Conservation (phyloP, 2,113 vertebrate species). For the Eptatretus burgeri region DNA sequence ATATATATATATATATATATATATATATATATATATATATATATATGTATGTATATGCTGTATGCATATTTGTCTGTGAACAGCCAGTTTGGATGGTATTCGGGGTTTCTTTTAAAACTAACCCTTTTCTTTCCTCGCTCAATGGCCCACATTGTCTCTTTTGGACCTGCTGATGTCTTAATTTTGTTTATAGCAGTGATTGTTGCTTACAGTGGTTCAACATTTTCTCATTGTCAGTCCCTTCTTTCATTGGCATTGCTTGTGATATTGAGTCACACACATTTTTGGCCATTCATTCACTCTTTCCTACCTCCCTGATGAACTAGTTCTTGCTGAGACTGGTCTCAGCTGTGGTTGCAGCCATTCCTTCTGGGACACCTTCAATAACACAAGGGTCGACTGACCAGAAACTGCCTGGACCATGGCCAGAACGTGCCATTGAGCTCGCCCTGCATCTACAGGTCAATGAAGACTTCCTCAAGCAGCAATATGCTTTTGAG, state of each 20-base stretch:
- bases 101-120: too few relatives aligned
- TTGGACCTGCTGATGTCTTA: too few relatives aligned
- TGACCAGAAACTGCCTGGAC: constrained; percentile 13
- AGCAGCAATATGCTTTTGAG: constrained; percentile 52
- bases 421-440: constrained; percentile 39
- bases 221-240: not conserved
- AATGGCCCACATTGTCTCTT: too few relatives aligned
- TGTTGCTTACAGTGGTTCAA: too few relatives aligned
- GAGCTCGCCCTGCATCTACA: constrained; percentile 51
- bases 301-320: constrained; percentile 8
- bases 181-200: too few relatives aligned
- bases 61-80: too few relatives aligned
- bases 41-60: too few relatives aligned
- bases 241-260: not conserved
- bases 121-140: too few relatives aligned
- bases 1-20: too few relatives aligned
- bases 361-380: constrained; percentile 16
- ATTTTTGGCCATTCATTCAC: not conserved
- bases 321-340: constrained; percentile 46
- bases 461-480: constrained; percentile 40
- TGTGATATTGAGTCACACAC: not conserved
- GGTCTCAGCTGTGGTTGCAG: constrained; percentile 37
- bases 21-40: too few relatives aligned
- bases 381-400: constrained; percentile 13
- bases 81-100: too few relatives aligned